A percentile compares a stretch with the other conserved stretches of the same genome.
These are phyloP conservation scores for Nannoperca obscura DNA, from an alignment of 2,797 vertebrate genomes.

Conservation along the genomic window DNA sequence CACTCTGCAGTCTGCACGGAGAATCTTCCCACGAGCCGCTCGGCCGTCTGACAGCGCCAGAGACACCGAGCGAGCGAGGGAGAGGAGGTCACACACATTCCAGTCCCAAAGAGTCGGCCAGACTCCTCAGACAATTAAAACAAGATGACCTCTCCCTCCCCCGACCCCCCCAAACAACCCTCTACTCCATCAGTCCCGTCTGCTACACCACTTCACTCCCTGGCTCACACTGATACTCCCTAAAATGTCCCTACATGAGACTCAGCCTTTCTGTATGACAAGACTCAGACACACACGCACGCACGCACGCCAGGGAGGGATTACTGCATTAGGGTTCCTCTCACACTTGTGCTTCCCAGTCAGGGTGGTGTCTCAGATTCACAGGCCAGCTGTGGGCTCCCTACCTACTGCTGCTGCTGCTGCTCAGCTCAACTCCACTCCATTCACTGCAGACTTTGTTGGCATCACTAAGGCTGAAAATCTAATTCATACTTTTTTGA, in stretches of 20 bases:
- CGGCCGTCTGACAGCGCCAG: slow-evolving; percentile 56
- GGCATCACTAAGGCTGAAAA: background rate
- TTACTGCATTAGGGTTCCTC: slow-evolving; percentile 54
- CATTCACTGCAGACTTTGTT: background rate
- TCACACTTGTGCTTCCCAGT: slow-evolving; percentile 61
- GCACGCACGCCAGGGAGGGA: slow-evolving; percentile 29
- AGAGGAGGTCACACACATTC: slow-evolving; percentile 81
- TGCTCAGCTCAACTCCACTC: background rate
- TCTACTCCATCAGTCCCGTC: slow-evolving; percentile 66
- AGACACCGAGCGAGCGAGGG: slow-evolving; percentile 49
- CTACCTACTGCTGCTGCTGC: slow-evolving; percentile 27
- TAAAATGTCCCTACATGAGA: slow-evolving; percentile 56
- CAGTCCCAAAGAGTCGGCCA: slow-evolving; percentile 73
- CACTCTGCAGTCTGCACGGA: slow-evolving; percentile 63
- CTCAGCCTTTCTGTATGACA: slow-evolving; percentile 18
- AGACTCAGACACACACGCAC: slow-evolving; percentile 19
- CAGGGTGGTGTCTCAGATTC: slow-evolving; percentile 55
- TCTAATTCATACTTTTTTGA: background rate
- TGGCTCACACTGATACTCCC: slow-evolving; percentile 56
- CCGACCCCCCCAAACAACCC: slow-evolving; percentile 46
- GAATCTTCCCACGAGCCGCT: slow-evolving; percentile 82
- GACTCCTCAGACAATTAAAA: slow-evolving; percentile 79
- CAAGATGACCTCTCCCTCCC: slow-evolving; percentile 60
- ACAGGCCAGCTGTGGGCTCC: slow-evolving; percentile 56
- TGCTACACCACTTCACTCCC: slow-evolving; percentile 65